Evolutionary conservation across 2,113 vertebrate genomes (phyloP).

Genomic region (Poecile atricapillus): DNA sequence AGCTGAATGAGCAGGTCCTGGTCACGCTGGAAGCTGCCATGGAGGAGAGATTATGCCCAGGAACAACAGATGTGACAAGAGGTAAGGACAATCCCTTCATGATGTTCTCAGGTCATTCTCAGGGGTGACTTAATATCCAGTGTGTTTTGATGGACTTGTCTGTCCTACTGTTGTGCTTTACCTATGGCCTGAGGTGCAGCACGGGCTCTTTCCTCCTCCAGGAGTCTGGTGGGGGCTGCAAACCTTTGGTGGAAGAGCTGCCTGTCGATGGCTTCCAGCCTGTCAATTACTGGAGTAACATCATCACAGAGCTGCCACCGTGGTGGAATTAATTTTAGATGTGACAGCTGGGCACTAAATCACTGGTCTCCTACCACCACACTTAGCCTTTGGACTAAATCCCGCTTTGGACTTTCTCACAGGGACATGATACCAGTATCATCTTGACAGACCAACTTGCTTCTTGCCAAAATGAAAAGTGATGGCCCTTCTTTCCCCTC

Average conservation of each 20-base stretch:
- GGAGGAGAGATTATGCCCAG: constrained; percentile 78
- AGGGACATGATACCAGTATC: not conserved
- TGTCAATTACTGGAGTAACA: rapidly evolving
- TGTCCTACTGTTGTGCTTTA: not conserved
- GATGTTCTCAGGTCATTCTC: not conserved
- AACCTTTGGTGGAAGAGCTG: not conserved
- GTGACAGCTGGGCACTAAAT: not conserved
- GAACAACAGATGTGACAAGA: constrained; percentile 47
- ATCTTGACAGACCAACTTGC: not conserved
- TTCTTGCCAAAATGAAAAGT: not conserved
- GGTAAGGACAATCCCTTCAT: constrained; percentile 48
- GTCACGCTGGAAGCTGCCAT: constrained; percentile 83
- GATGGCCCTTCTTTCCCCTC: not conserved
- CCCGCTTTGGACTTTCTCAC: not conserved
- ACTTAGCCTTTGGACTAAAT: not conserved
- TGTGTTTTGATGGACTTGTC: not conserved
- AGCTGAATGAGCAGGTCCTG: constrained; percentile 89
- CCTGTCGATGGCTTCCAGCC: not conserved
- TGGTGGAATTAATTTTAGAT: not conserved
- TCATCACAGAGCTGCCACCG: rapidly evolving
- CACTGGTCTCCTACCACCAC: not conserved
- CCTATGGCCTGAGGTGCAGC: not conserved
- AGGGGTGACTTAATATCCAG: not conserved
- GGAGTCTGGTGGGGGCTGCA: not conserved
- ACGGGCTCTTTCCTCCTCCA: not conserved